A percentile compares a stretch with the other conserved stretches of the same genome.
phyloP scores from a whole-genome alignment of 2,113 vertebrate genomes.

The Centropus unirufus region DNA sequence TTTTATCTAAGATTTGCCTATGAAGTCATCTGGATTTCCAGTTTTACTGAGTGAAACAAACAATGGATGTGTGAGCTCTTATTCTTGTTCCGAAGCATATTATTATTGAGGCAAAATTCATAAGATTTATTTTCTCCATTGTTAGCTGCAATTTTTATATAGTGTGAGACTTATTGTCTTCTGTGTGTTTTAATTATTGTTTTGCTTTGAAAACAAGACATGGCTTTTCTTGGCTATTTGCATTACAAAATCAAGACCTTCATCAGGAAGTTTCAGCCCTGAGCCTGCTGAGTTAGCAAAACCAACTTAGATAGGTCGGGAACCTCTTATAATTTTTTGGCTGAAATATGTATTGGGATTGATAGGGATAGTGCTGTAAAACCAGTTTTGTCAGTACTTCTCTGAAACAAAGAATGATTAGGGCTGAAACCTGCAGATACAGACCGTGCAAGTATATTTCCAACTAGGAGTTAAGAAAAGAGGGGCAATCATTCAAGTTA shows the following conservation, averaged over 20 bases:
- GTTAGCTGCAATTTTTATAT: neutral
- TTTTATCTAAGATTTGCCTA: neutral
- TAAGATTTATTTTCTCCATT: neutral
- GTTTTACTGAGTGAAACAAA: neutral
- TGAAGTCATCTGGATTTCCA: neutral
- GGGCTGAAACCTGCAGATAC: neutral
- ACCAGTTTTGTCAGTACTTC: neutral
- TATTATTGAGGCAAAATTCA: neutral
- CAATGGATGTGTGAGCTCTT: neutral
- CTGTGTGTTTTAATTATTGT: neutral
- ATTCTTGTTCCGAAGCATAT: neutral
- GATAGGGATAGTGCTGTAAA: neutral
- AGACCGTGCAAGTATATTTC: neutral
- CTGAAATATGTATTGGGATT: neutral
- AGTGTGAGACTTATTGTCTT: neutral
- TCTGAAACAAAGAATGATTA: neutral
- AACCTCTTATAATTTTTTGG: neutral
- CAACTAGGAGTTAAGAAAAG: neutral
- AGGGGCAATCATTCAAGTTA: neutral
- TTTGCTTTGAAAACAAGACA: neutral
- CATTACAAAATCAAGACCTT: neutral
- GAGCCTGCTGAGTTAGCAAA: neutral
- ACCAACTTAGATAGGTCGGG: neutral
- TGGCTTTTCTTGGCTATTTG: neutral
- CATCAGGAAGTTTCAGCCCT: neutral